phyloP scores from a whole-genome alignment of 2,113 vertebrate genomes.

The Epinephelus moara region DNA sequence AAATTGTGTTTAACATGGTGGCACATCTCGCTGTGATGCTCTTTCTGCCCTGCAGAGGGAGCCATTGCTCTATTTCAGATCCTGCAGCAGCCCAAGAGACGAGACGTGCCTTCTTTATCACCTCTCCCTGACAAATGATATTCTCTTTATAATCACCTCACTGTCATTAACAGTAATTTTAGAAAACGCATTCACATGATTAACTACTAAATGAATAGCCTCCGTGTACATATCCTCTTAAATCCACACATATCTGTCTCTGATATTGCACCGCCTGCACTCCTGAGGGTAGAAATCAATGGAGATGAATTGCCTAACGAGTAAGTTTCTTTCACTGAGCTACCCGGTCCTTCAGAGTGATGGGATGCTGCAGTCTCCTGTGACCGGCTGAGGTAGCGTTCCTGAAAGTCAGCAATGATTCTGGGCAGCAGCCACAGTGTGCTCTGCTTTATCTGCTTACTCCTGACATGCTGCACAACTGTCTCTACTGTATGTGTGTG shows the following conservation, averaged over 20 bases:
- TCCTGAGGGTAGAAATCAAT: conserved; percentile 65
- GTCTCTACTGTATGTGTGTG: conserved; percentile 19
- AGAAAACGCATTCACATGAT: conserved; percentile 14
- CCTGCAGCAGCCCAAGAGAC: neutral
- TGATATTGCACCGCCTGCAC: conserved; percentile 36
- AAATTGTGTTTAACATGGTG: neutral
- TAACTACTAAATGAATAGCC: conserved; percentile 36
- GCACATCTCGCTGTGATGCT: neutral
- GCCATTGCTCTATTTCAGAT: conserved; percentile 68
- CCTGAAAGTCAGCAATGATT: conserved; percentile 63
- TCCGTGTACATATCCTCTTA: conserved; percentile 38
- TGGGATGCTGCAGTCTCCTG: conserved; percentile 60
- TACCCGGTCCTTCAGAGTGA: conserved; percentile 49
- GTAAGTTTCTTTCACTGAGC: conserved; percentile 56
- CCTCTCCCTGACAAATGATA: conserved; percentile 3
- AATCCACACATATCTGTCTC: conserved; percentile 33
- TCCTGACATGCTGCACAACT: conserved; percentile 25
- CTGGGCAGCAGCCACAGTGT: conserved; percentile 56
- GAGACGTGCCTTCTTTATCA: neutral
- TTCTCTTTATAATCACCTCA: conserved; percentile 29
- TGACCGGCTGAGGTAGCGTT: conserved; percentile 48
- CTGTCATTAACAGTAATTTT: conserved; percentile 28
- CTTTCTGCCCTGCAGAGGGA: conserved; percentile 70
- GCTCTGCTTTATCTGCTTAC: neutral
- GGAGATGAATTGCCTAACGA: conserved; percentile 65